phyloP scores from a whole-genome alignment of 2,888 invertebrate genomes.

The Fragum fragum region DNA sequence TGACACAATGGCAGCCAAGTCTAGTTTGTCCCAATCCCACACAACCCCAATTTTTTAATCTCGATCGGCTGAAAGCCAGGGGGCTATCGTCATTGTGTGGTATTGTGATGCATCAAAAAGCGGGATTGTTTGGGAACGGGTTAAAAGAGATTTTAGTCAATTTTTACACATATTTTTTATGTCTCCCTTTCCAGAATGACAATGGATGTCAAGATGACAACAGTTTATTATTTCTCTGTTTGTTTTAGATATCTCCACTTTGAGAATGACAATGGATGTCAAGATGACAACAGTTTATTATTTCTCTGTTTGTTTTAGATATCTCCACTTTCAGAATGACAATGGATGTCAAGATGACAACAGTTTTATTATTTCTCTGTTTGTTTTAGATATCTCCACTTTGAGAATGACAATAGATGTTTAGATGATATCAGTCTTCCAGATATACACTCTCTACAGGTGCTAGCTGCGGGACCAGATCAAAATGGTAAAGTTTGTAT shows the following conservation, averaged over 20 bases:
- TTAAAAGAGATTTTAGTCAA: no score
- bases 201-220: conserved; percentile 74
- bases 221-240: neutral
- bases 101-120: no score
- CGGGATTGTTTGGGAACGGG: no score
- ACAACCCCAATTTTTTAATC: no score
- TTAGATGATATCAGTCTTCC: conserved; percentile 77
- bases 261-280: conserved; percentile 73
- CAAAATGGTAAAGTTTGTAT: conserved; percentile 76
- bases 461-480: conserved; percentile 76
- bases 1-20: no score
- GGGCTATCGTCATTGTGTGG: no score
- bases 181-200: conserved; percentile 77
- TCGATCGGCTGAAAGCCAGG: no score
- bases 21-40: no score
- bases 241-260: conserved; percentile 65
- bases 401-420: conserved; percentile 75
- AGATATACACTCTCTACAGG: conserved; percentile 78
- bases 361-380: neutral
- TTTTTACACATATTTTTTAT: no score
- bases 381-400: conserved; percentile 73
- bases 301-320: conserved; percentile 57
- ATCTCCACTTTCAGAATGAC: conserved; percentile 46
- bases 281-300: conserved; percentile 71
- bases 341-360: neutral